Conservation (phyloP, 1,140 invertebrate genomes). For the Ectropis grisescens region DNA sequence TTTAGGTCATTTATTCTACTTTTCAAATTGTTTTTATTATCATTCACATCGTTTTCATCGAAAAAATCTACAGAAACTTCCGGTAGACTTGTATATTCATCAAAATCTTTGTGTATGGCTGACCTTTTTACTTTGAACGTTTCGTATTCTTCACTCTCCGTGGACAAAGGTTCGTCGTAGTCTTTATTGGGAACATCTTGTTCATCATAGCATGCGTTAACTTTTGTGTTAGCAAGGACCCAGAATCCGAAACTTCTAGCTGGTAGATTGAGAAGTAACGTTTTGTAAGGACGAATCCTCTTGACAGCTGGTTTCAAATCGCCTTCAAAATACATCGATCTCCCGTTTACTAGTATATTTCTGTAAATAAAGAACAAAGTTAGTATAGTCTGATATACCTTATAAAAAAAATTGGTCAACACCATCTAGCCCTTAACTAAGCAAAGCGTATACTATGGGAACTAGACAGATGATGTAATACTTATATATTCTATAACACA, state of each 20-base stretch:
- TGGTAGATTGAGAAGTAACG: conserved; percentile 60
- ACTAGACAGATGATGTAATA: too few species aligned
- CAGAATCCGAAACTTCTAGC: conserved; percentile 72
- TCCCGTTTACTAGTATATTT: conserved; percentile 67
- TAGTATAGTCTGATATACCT: neutral
- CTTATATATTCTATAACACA: too few species aligned
- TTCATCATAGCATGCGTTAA: conserved; percentile 44
- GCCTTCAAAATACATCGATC: conserved; percentile 57
- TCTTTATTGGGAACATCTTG: too few species aligned
- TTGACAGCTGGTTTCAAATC: conserved; percentile 64
- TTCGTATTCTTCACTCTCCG: conserved; percentile 4
- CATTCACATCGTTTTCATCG: neutral
- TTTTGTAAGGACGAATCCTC: conserved; percentile 49
- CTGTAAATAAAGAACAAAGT: conserved; percentile 48
- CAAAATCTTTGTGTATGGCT: conserved; percentile 2
- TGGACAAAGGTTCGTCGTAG: neutral
- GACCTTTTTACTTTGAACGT: conserved; percentile 20
- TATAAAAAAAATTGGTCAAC: neutral
- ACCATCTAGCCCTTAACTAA: too few species aligned
- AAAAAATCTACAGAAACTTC: conserved; percentile 5
- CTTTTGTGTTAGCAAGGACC: conserved; percentile 69
- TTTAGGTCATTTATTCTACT: conserved; percentile 15
- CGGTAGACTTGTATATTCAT: conserved; percentile 3
- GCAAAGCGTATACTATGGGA: too few species aligned
- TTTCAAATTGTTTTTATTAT: conserved; percentile 12